A percentile compares a stretch with the other conserved stretches of the same genome.
Conservation (phyloP, 1,140 invertebrate species). For the Atta cephalotes region DNA sequence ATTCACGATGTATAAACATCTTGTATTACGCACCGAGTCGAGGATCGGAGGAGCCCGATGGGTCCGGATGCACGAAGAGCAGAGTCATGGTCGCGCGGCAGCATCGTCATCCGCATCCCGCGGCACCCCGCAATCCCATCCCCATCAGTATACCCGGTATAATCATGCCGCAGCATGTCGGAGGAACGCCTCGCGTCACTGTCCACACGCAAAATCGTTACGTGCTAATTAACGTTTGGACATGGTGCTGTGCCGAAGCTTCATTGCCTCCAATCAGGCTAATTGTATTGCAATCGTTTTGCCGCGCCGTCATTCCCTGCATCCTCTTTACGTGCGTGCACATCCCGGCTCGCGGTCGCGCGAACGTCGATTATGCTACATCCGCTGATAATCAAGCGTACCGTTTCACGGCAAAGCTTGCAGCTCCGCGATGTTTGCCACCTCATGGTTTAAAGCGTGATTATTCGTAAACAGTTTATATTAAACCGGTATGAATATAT, state of each 20-base stretch:
- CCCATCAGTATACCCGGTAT: constrained; percentile 58
- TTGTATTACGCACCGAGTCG: constrained; percentile 67
- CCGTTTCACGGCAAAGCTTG: neutral
- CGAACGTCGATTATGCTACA: constrained; percentile 36
- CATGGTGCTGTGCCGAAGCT: constrained; percentile 74
- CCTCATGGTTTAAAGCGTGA: constrained; percentile 25
- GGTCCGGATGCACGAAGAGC: constrained; percentile 69
- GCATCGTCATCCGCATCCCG: constrained; percentile 77
- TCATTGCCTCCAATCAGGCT: constrained; percentile 75
- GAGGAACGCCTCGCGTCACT: constrained; percentile 77
- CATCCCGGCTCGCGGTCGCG: constrained; percentile 22
- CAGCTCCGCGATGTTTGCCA: neutral
- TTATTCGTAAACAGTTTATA: constrained; percentile 16
- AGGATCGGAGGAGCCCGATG: constrained; percentile 25
- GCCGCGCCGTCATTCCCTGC: constrained; percentile 31
- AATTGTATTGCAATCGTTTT: constrained; percentile 73
- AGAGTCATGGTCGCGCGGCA: constrained; percentile 80
- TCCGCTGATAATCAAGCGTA: constrained; percentile 56
- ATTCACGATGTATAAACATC: constrained; percentile 73
- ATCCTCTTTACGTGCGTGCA: constrained; percentile 29
- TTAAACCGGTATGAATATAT: neutral
- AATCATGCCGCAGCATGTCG: constrained; percentile 74
- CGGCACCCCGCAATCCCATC: constrained; percentile 41
- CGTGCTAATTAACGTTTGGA: constrained; percentile 79
- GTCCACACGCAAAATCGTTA: constrained; percentile 77